phyloP scores from a whole-genome alignment of 2,888 invertebrate species.

The Microctonus brassicae region DNA sequence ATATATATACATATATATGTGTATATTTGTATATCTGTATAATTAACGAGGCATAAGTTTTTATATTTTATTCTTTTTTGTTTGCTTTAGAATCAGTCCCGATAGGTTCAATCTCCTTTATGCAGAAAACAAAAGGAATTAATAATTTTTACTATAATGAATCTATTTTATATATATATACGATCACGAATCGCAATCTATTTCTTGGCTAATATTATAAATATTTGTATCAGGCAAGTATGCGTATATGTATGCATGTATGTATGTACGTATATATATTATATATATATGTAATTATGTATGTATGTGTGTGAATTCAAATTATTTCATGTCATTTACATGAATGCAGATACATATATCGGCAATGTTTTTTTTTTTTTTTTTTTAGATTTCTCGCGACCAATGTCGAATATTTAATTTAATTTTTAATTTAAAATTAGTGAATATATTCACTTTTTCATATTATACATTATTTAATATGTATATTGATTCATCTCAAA shows the following conservation, averaged over 20 bases:
- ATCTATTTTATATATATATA: background rate
- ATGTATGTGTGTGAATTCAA: too few relatives aligned
- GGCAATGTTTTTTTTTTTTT: too few relatives aligned
- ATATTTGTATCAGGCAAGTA: background rate
- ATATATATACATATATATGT: constrained; percentile 30
- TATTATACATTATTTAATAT: too few relatives aligned
- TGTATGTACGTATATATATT: too few relatives aligned
- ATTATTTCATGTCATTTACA: too few relatives aligned
- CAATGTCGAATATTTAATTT: too few relatives aligned
- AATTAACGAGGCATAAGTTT: background rate
- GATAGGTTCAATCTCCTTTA: background rate
- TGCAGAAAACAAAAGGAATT: background rate
- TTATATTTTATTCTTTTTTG: background rate
- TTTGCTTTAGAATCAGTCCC: background rate
- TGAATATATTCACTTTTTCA: too few relatives aligned
- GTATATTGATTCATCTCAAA: background rate
- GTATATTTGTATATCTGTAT: constrained; percentile 6
- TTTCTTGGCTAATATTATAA: background rate
- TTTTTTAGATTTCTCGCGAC: too few relatives aligned
- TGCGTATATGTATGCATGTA: too few relatives aligned
- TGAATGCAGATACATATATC: too few relatives aligned
- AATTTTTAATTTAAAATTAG: too few relatives aligned
- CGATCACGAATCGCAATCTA: background rate
- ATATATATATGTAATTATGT: too few relatives aligned
- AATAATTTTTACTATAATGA: background rate